These are phyloP conservation scores for Bombus affinis DNA, from an alignment of 1,140 invertebrate species.

Conservation along the genomic window DNA sequence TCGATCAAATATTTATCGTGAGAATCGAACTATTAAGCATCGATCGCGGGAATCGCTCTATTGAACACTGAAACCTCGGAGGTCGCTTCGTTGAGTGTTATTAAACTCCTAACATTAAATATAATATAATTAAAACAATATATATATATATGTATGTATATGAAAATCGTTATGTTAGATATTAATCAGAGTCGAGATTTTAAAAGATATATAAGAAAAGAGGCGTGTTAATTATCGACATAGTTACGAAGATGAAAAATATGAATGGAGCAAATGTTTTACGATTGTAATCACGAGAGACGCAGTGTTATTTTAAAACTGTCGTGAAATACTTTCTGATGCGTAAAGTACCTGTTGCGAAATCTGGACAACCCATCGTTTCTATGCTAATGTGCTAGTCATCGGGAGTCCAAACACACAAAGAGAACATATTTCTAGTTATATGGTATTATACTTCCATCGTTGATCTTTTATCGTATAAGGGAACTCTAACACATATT, in stretches of 20 bases:
- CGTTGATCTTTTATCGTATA: slow-evolving; percentile 54
- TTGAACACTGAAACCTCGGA: slow-evolving; percentile 54
- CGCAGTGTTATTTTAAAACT: slow-evolving; percentile 17
- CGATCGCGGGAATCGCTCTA: slow-evolving; percentile 58
- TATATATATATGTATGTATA: slow-evolving; percentile 19
- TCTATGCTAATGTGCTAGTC: slow-evolving; percentile 56
- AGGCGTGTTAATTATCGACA: background rate
- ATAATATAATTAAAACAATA: slow-evolving; percentile 11
- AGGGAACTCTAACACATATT: slow-evolving; percentile 68
- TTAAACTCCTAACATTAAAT: slow-evolving; percentile 51
- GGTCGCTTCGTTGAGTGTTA: slow-evolving; percentile 53
- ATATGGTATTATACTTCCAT: slow-evolving; percentile 40
- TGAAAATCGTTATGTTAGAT: slow-evolving; percentile 56
- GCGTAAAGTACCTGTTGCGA: slow-evolving; percentile 54
- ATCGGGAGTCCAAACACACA: slow-evolving; percentile 50
- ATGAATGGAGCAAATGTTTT: slow-evolving; percentile 27
- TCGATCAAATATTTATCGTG: slow-evolving; percentile 40
- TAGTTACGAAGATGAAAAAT: background rate
- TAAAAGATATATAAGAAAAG: background rate
- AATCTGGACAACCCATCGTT: slow-evolving; percentile 51
- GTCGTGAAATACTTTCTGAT: slow-evolving; percentile 38
- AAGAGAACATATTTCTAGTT: slow-evolving; percentile 43
- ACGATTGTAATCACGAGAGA: slow-evolving; percentile 8
- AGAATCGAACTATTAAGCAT: slow-evolving; percentile 42
- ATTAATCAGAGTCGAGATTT: slow-evolving; percentile 15